Evolutionary conservation across 2,797 vertebrate species (phyloP).

Genomic region (Enteromius paludinosus): DNA sequence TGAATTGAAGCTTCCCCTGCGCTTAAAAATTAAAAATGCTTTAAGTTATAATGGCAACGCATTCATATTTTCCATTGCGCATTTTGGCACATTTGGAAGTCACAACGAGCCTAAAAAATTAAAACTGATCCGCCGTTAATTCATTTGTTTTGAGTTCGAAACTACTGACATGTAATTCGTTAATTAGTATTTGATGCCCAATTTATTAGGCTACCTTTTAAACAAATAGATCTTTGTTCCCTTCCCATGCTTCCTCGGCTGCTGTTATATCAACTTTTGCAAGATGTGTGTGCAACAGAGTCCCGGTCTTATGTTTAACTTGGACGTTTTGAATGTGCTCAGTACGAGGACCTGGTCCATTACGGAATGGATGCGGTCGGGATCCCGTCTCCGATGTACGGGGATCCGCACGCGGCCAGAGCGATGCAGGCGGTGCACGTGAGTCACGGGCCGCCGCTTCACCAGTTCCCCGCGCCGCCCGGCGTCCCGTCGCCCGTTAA

Average conservation of each 20-base stretch:
- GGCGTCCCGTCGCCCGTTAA: constrained; percentile 85
- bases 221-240: not conserved
- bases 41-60: not conserved
- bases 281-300: constrained; percentile 6
- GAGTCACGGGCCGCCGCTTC: constrained; percentile 85
- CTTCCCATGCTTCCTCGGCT: not conserved
- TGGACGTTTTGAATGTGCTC: constrained; percentile 66
- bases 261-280: not conserved
- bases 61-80: not conserved
- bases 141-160: not conserved
- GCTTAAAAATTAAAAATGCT: not conserved
- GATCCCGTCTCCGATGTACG: constrained; percentile 86
- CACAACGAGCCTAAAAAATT: not conserved
- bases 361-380: constrained; percentile 90
- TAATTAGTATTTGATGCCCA: not conserved
- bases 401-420: constrained; percentile 86
- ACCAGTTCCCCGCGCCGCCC: constrained; percentile 86
- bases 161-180: not conserved
- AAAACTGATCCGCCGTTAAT: not conserved
- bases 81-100: not conserved
- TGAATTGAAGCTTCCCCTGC: not conserved
- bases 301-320: not conserved
- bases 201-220: not conserved
- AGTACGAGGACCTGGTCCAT: constrained; percentile 93
- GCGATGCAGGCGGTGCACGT: constrained; percentile 89